These are phyloP conservation scores for Danio tinwini DNA, from an alignment of 2,797 vertebrate species.

Conservation along the genomic window DNA sequence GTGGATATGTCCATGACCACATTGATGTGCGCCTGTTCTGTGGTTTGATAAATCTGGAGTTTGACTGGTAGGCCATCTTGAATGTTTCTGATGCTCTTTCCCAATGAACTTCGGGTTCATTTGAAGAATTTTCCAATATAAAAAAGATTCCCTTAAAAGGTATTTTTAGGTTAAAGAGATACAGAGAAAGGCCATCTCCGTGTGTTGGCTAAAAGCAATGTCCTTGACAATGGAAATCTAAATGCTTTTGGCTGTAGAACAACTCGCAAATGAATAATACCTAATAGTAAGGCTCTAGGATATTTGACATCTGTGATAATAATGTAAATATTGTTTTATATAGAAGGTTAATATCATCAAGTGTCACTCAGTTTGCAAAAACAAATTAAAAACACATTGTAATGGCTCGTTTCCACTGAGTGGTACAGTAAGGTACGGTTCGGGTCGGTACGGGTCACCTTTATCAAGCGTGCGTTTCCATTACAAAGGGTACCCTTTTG, in stretches of 20 bases:
- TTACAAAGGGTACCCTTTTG: no score
- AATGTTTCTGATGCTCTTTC: neutral
- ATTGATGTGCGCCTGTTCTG: neutral
- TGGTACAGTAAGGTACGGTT: no score
- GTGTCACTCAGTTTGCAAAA: no score
- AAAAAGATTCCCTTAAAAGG: neutral
- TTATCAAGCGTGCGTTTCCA: no score
- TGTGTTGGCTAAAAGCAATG: neutral
- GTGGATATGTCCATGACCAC: neutral
- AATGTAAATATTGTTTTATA: no score
- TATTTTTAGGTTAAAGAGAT: neutral
- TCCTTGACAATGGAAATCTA: neutral
- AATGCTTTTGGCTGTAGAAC: neutral
- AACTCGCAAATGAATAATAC: neutral
- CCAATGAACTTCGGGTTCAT: neutral
- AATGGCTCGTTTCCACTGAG: no score
- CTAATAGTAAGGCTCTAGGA: neutral
- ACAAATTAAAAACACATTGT: no score
- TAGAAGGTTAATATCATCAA: no score
- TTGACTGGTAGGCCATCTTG: neutral
- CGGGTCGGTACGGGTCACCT: no score
- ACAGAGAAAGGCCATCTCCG: neutral
- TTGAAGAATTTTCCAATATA: neutral
- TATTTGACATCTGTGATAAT: no score
- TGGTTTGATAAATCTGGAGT: slow-evolving; percentile 24